Conservation (phyloP, 2,113 vertebrate species). For the Stomatorhinus ivindoensis region DNA sequence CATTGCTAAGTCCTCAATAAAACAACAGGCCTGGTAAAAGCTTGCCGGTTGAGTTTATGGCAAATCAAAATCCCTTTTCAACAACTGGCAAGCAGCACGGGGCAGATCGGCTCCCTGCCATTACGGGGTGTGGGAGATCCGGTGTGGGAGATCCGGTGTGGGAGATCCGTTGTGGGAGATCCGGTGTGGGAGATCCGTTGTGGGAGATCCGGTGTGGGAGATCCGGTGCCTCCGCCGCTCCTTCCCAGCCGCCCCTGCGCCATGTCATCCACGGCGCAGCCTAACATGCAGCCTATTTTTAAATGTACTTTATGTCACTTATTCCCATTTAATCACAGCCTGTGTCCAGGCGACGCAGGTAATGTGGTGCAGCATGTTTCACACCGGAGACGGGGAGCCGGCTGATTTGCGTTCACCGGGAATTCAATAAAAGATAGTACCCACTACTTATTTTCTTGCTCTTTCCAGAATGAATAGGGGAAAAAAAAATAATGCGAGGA, state of each 20-base stretch:
- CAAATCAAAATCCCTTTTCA: constrained; percentile 44
- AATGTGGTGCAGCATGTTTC: not conserved
- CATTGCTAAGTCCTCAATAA: not conserved
- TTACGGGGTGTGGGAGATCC: constrained; percentile 36
- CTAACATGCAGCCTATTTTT: constrained; percentile 31
- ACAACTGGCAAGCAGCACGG: constrained; percentile 41
- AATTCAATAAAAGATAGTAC: constrained; percentile 7
- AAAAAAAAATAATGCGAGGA: constrained; percentile 17
- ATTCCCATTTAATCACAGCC: constrained; percentile 12
- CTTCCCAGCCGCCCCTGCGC: constrained; percentile 12
- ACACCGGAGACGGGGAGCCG: not conserved
- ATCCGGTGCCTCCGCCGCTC: constrained; percentile 18
- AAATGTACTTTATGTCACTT: constrained; percentile 18
- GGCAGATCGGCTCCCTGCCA: constrained; percentile 42
- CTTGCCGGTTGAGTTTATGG: constrained; percentile 29
- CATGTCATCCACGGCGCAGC: constrained; percentile 23
- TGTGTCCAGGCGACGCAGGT: constrained; percentile 2
- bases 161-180: too few relatives aligned
- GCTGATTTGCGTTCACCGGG: not conserved
- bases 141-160: too few relatives aligned
- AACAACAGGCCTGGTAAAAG: constrained; percentile 19
- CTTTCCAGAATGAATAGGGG: not conserved
- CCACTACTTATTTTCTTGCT: not conserved
- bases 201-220: constrained; percentile 34
- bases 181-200: too few relatives aligned